Percentiles rank a stretch among this genome's conserved stretches.
These are phyloP conservation scores for Fratercula arctica DNA, from an alignment of 2,797 vertebrate genomes.

Conservation along the genomic window DNA sequence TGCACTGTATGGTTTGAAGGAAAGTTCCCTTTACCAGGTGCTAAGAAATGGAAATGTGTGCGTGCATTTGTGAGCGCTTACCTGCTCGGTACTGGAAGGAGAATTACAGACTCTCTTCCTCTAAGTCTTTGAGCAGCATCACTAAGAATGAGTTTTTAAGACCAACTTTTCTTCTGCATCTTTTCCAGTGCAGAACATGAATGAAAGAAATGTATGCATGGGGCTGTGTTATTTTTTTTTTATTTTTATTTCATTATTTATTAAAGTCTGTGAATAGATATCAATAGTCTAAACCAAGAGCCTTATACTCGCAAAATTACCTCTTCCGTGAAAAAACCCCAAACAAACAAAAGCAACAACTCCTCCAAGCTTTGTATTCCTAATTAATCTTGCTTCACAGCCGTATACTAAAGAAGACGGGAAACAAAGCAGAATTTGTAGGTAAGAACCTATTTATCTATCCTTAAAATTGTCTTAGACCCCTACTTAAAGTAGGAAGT, in stretches of 20 bases:
- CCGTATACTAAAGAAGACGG: neutral
- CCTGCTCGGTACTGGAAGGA: neutral
- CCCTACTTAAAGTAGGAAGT: neutral
- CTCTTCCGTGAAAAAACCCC: neutral
- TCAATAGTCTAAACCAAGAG: neutral
- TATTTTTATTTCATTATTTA: neutral
- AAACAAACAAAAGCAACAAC: accelerated
- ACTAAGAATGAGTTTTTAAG: neutral
- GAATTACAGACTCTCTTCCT: neutral
- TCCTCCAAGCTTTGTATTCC: accelerated
- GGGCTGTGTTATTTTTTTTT: neutral
- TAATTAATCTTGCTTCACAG: neutral
- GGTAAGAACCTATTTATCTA: neutral
- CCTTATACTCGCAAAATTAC: neutral
- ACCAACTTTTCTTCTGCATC: neutral
- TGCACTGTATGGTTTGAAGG: neutral
- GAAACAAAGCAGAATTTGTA: neutral
- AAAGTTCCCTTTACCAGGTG: constrained; percentile 15
- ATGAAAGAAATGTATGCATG: neutral
- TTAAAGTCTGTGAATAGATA: neutral
- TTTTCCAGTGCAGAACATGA: neutral
- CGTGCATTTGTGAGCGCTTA: neutral
- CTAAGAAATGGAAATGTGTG: neutral
- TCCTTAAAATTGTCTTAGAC: neutral
- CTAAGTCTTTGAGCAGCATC: neutral